Base-by-base conservation (phyloP, 2,113 vertebrate species). In the Psettodes erumei region DNA sequence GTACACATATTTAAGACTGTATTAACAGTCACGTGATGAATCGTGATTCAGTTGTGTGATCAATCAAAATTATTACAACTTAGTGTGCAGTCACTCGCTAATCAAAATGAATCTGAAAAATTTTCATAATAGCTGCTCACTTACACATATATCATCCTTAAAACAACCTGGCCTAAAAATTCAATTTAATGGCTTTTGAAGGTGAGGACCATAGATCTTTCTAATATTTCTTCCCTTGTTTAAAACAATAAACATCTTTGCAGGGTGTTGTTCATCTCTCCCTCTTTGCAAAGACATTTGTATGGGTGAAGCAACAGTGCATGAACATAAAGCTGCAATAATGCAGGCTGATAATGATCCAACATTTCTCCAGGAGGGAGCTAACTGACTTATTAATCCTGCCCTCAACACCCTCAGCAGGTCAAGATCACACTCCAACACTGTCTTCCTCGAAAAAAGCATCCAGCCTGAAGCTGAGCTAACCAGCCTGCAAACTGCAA, bases 381-480 rank as follows among this genome's bases (percentile, higher is more conserved):
- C 65, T 23, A 51, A 40, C 6, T 38, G 42, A 67, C 71, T 58
- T 71, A 15, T 67, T 72, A 73, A 81, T 76, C 35, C 27, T 63
- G 70, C 67, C 59, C 71, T 71, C 37, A 8, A 43, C 3, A 25
- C 70, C 59, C 59, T 67, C 30, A 60, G 68, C 43, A 59, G 71
- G 76, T 78, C 69, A 75, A 51, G 60, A 45, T 77, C 16, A 55
- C 56, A 64, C 48, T 73, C 33, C 33, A 77, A 64, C 67, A 61
- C 69, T 0, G 0, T 43, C 56, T 65, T 60, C 50, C 21, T 59
- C 2, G 1, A 53, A 79, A 59, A 38, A 42, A n/a, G 50, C 72
- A 38, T 71, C 35, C 3, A 69, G 32, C 68, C 79, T 19, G 60
- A 78, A 43, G 74, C 35, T 13, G 1, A 54, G 30, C 28, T 60